Conservation (phyloP, 2,797 vertebrate genomes). For the Urophycis tenuis region DNA sequence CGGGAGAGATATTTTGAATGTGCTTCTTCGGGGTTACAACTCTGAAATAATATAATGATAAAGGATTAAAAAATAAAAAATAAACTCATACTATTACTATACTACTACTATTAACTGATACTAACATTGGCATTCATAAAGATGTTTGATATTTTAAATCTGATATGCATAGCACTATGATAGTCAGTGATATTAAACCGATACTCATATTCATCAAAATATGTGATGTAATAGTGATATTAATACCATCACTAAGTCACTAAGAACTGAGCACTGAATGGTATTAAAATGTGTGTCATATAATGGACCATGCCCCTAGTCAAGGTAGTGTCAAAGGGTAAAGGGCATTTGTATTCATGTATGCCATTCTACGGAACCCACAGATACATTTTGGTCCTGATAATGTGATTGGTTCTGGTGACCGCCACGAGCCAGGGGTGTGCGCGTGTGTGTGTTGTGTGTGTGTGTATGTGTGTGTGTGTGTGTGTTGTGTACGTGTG, state of each 20-base stretch:
- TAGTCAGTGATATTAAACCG: too few species aligned
- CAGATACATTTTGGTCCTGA: not conserved
- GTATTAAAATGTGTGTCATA: not conserved
- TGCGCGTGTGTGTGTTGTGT: constrained; percentile 16
- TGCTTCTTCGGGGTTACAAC: too few species aligned
- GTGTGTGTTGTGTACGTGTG: constrained; percentile 19
- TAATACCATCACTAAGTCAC: not conserved
- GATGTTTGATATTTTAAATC: too few species aligned
- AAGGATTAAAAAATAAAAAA: too few species aligned
- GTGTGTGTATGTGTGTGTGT: constrained; percentile 12
- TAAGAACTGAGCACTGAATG: not conserved
- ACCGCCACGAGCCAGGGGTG: not conserved
- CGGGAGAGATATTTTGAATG: too few species aligned
- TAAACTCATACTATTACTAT: too few species aligned
- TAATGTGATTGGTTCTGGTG: not conserved
- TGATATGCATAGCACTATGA: too few species aligned
- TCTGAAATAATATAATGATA: too few species aligned
- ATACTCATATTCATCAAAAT: not conserved
- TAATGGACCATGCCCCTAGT: not conserved
- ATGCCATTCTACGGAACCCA: not conserved
- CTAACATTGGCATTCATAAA: too few species aligned
- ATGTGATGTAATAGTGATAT: not conserved
- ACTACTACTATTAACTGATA: too few species aligned
- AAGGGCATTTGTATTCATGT: not conserved
- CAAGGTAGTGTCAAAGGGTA: not conserved